Evolutionary conservation across 2,113 vertebrate genomes (phyloP), one percentile per base, ranked within the genome.

Genomic region (Gymnocephalus cernua): DNA sequence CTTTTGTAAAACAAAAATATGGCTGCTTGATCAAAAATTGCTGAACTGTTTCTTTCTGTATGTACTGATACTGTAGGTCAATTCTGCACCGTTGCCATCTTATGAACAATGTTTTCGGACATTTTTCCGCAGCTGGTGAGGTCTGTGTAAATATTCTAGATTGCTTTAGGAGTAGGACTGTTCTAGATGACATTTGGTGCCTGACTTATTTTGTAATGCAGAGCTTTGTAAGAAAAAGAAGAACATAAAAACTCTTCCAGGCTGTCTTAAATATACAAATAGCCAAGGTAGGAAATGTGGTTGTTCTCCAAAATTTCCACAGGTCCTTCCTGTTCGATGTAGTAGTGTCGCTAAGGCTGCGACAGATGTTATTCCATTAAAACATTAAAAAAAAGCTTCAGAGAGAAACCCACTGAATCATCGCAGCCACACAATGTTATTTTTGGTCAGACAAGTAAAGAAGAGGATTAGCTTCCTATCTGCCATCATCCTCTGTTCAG

Each of bases 31-130:
- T 94, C 79, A 85, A 86, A 86, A 86, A 88, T 69, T 41, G 32
- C 89, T 82, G 82, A 57, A 83, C 77, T 86, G 77, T 82, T 89
- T 88, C 72, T 87, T 77, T 92, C 84, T 92, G 80, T 93, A 90
- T 93, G 90, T 91, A 92, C 85, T 91, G 88, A 94, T 91, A 93
- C 89, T 91, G 89, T 92, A 87, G 91, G 88, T 92, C 85, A 89
- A 90, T 63, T 84, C 87, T 78, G 82, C 85, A 89, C 80, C 76
- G 38, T 62, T 47, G 77, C 84, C 74, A 21, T 83, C 61, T 80
- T 77, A 84, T 80, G 79, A 78, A 75, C 65, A 54, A 19, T 45
- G 67, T 75, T 65, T 41, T 62, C 18, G 35, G 57, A 63, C 64
- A 41, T 77, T 77, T 59, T 67, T 81, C 9, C 38, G 88, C 66